Percentiles rank a stretch among this genome's conserved stretches.
Evolutionary conservation across 2,797 vertebrate species (phyloP).

Genomic region (Sebastes reedi): DNA sequence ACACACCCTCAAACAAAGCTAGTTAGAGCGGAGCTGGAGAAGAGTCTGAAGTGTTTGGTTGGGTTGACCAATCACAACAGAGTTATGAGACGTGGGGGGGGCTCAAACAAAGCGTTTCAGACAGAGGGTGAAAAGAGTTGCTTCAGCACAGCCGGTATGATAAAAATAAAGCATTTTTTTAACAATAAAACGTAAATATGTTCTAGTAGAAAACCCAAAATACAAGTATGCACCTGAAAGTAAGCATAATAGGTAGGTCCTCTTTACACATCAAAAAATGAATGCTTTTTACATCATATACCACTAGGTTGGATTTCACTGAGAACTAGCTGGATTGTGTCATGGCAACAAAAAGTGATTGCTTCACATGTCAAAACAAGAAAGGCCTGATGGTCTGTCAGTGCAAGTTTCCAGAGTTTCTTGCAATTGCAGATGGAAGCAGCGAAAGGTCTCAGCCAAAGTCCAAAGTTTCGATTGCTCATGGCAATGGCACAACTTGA

Average conservation of each 20-base stretch:
- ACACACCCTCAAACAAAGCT: no score
- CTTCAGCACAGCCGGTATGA: no score
- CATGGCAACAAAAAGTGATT: conserved; percentile 6
- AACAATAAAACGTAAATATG: neutral
- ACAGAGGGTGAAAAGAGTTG: no score
- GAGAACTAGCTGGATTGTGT: conserved; percentile 2
- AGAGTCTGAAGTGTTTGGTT: no score
- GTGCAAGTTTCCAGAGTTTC: conserved; percentile 1
- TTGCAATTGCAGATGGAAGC: neutral
- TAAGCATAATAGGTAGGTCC: no score
- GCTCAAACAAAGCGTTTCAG: no score
- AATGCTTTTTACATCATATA: conserved; percentile 4
- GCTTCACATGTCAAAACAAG: neutral
- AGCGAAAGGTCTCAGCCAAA: neutral
- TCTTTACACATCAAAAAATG: no score
- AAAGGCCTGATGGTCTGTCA: neutral
- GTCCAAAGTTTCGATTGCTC: conserved; percentile 15
- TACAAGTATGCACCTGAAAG: no score
- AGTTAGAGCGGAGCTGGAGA: no score
- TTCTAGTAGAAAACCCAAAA: neutral
- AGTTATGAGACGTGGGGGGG: rapidly evolving
- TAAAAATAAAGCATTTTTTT: no score
- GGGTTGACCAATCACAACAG: no score
- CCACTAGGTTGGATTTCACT: conserved; percentile 25
- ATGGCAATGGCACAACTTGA: neutral